Evolutionary conservation across 2,888 invertebrate species (phyloP), one percentile per base, ranked within the genome.

Genomic region (Ophion slaviceki): DNA sequence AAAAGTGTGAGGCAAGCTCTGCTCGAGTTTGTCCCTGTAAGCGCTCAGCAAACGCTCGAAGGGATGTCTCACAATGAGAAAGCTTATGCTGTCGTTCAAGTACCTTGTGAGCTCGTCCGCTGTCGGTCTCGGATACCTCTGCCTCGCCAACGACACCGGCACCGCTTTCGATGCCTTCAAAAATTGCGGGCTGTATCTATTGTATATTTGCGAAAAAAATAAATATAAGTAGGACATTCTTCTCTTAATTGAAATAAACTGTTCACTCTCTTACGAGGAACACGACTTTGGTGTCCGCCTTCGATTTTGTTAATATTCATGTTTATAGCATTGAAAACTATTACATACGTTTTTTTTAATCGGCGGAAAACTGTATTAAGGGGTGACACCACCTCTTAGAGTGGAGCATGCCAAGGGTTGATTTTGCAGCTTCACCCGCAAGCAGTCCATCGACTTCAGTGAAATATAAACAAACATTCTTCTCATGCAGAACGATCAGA

Each of bases 21-120:
- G 97, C 84, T 97, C 96, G 89, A 99, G 96, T 94, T 98, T 98
- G 93, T 98, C 97, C 90, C 97, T 96, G 93, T 97, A 98, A 78
- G 97, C 97, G 76, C 97, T 97, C 81, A 97, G 95, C 86, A 98
- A 95, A 90, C 96, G 95, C 93, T 98, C 97, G 88, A 98, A 95
- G 1, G 97, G 97, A 94, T 98, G 97, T 88, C 97, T 95, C 8
- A 97, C 97, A 87, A 98, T 97, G 87, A 98, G 95, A 94, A 98
- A 97, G 84, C 97, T 96, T 89, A 97, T 95, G 79, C 97, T 97
- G 92, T 96, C 96, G 89, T 96, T 96, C 93, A 97, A 96, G 75
- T 97, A 97, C 90, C 96, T 96, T 90, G 95, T 95, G 81, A 97
- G 95, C 91, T 97, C 96, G 87, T 96, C 95, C 28, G 96, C 95